A percentile compares a stretch with the other conserved stretches of the same genome.
These are phyloP conservation scores for Formica selysi DNA, from an alignment of 1,140 invertebrate species.

Conservation along the genomic window DNA sequence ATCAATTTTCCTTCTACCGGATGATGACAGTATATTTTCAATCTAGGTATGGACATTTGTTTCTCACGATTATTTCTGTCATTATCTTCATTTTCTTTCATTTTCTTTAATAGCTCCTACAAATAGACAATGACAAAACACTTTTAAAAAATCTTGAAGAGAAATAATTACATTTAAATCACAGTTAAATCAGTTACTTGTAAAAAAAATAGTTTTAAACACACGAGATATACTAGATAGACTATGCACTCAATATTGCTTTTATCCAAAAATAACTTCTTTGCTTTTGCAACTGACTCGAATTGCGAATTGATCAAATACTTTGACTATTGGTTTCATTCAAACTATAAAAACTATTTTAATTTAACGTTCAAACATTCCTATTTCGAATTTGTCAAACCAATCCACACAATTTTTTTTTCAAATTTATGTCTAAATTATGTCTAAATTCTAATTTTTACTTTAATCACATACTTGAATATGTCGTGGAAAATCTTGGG, in stretches of 20 bases:
- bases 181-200: too few relatives aligned
- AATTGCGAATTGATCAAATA: neutral
- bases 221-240: too few relatives aligned
- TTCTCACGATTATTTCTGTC: slow-evolving; percentile 88
- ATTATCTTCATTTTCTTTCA: slow-evolving; percentile 90
- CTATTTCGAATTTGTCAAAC: too few relatives aligned
- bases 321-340: neutral
- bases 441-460: slow-evolving; percentile 8
- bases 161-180: too few relatives aligned
- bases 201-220: too few relatives aligned
- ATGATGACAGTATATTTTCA: slow-evolving; percentile 89
- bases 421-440: neutral
- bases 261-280: too few relatives aligned
- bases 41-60: slow-evolving; percentile 87
- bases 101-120: slow-evolving; percentile 88
- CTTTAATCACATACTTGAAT: slow-evolving; percentile 86
- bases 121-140: slow-evolving; percentile 47
- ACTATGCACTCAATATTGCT: too few relatives aligned
- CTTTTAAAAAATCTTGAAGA: neutral
- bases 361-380: neutral
- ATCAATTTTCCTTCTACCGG: slow-evolving; percentile 87
- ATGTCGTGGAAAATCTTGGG: slow-evolving; percentile 92
- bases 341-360: neutral
- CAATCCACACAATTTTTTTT: neutral
- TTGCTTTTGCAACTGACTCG: too few relatives aligned